phyloP scores from a whole-genome alignment of 2,113 vertebrate genomes.

The Acanthochromis polyacanthus region DNA sequence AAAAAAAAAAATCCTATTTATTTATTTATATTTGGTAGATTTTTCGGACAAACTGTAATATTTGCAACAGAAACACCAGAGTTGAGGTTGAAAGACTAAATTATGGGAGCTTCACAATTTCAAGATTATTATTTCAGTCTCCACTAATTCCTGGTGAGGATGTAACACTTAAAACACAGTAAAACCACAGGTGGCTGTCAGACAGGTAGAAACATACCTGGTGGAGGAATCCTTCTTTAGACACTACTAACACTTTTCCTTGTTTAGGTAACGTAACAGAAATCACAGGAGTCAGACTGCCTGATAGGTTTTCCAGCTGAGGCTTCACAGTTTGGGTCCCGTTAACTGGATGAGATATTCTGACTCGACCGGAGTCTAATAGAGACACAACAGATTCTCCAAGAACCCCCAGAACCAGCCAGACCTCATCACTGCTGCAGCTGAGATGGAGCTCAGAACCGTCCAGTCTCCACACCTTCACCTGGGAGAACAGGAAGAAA shows the following conservation, averaged over 20 bases:
- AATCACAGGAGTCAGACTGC: slow-evolving; percentile 52
- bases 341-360: slow-evolving; percentile 59
- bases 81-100: too few relatives aligned
- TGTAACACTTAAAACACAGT: too few relatives aligned
- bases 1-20: too few relatives aligned
- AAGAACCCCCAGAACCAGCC: slow-evolving; percentile 69
- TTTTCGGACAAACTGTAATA: too few relatives aligned
- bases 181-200: not conserved
- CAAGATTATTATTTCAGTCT: too few relatives aligned
- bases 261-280: slow-evolving; percentile 63
- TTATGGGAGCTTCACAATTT: too few relatives aligned
- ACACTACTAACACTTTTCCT: slow-evolving; percentile 78
- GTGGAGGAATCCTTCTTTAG: slow-evolving; percentile 77
- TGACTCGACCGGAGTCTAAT: slow-evolving; percentile 62
- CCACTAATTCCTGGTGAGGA: too few relatives aligned
- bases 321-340: slow-evolving; percentile 51
- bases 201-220: slow-evolving; percentile 66
- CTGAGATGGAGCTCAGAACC: slow-evolving; percentile 74
- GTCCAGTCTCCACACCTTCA: slow-evolving; percentile 82
- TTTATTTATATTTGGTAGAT: too few relatives aligned
- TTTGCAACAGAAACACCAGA: too few relatives aligned
- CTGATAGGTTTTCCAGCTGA: slow-evolving; percentile 29
- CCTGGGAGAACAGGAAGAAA: slow-evolving; percentile 62
- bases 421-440: not conserved
- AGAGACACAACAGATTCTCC: slow-evolving; percentile 70